Evolutionary conservation across 2,113 vertebrate genomes (phyloP).

Genomic region (Paratilapia polleni): DNA sequence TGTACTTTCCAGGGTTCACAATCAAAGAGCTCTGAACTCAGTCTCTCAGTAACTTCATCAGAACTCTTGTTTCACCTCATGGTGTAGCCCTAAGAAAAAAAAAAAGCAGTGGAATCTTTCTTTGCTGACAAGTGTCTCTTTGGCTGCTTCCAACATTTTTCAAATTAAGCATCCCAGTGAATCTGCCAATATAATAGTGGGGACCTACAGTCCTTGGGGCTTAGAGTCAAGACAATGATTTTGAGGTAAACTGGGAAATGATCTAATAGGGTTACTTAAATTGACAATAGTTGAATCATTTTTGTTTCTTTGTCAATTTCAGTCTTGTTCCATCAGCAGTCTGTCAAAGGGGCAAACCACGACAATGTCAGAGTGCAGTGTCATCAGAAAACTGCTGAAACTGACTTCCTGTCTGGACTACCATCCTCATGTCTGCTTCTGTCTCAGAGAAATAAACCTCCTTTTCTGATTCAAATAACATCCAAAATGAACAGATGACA

Average conservation of each 20-base stretch:
- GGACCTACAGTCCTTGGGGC: neutral
- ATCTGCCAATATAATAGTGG: neutral
- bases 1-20: slow-evolving; percentile 49
- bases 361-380: neutral
- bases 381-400: slow-evolving; percentile 31
- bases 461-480: neutral
- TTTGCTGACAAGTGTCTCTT: neutral
- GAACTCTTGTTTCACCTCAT: neutral
- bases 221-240: slow-evolving; percentile 3
- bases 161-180: neutral
- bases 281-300: neutral
- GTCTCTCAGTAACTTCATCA: neutral
- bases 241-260: neutral
- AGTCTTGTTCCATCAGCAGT: neutral
- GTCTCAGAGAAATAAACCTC: neutral
- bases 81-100: neutral
- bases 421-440: slow-evolving; percentile 14
- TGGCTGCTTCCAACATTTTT: slow-evolving; percentile 1
- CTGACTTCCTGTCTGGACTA: slow-evolving; percentile 37
- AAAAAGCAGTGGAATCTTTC: neutral
- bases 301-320: neutral
- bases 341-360: neutral
- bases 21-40: neutral
- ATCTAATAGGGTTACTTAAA: neutral
- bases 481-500: neutral